phyloP scores from a whole-genome alignment of 2,797 vertebrate genomes.

The Enteromius trimaculatus region DNA sequence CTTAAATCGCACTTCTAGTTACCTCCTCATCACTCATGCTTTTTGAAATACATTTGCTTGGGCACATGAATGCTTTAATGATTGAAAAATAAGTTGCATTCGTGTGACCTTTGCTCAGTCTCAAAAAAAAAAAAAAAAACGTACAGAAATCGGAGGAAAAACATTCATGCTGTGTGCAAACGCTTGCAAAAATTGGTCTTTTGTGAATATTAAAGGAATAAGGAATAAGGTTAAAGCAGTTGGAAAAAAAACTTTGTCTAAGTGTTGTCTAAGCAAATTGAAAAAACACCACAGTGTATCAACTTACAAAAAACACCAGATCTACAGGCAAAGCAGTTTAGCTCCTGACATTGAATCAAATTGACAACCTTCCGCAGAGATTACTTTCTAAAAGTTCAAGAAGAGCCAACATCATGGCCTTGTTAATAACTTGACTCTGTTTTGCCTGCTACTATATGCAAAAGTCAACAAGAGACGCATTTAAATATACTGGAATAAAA shows the following conservation, averaged over 20 bases:
- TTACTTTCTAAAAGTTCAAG: background rate
- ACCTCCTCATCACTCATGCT: background rate
- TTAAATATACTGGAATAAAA: background rate
- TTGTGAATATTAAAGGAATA: background rate
- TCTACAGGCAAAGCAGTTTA: background rate
- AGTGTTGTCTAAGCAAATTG: background rate
- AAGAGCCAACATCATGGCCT: conserved; percentile 2
- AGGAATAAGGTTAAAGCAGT: background rate
- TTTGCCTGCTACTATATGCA: background rate
- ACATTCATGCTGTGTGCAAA: background rate
- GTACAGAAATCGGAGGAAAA: background rate
- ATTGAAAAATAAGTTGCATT: conserved; percentile 2
- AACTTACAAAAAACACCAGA: background rate
- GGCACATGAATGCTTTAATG: background rate
- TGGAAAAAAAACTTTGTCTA: too few relatives aligned
- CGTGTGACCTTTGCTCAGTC: background rate
- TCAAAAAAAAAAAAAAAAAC: background rate
- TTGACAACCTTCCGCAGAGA: background rate
- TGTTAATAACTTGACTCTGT: background rate
- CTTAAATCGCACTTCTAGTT: conserved; percentile 8
- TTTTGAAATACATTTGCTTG: conserved; percentile 12
- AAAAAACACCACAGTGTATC: background rate
- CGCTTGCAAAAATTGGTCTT: background rate
- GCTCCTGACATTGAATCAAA: background rate
- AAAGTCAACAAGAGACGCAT: background rate